phyloP scores from a whole-genome alignment of 2,113 vertebrate species.

The Passer domesticus region DNA sequence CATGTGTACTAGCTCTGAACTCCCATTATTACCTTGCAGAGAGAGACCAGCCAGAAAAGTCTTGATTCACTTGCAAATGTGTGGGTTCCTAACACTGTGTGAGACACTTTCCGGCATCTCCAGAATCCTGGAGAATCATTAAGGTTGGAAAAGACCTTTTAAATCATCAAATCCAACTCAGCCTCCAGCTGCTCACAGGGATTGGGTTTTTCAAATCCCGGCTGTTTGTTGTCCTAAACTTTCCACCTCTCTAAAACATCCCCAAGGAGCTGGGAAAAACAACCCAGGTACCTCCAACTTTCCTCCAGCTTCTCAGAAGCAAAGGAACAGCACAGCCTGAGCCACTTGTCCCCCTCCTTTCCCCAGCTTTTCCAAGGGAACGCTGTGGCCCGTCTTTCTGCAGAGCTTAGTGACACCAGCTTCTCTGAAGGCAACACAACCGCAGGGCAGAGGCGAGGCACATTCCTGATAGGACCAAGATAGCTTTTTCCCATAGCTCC shows the following conservation, averaged over 20 bases:
- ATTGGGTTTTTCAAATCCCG: background rate
- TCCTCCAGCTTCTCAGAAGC: background rate
- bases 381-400: background rate
- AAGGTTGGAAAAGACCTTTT: background rate
- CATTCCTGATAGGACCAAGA: slow-evolving; percentile 70
- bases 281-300: background rate
- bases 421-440: slow-evolving; percentile 37
- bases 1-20: background rate
- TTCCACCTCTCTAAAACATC: background rate
- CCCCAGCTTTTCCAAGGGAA: slow-evolving; percentile 13
- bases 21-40: background rate
- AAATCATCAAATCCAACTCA: background rate
- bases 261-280: background rate
- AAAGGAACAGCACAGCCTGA: background rate
- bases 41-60: background rate
- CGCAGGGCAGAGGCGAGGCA: slow-evolving; percentile 48
- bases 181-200: background rate
- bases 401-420: background rate
- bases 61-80: background rate
- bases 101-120: background rate
- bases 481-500: slow-evolving; percentile 70
- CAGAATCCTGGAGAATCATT: background rate
- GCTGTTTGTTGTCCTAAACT: background rate
- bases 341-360: background rate
- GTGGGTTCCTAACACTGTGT: background rate